Percentiles rank a stretch among this genome's conserved stretches.
phyloP scores from a whole-genome alignment of 2,113 vertebrate genomes.

The Sorex araneus region DNA sequence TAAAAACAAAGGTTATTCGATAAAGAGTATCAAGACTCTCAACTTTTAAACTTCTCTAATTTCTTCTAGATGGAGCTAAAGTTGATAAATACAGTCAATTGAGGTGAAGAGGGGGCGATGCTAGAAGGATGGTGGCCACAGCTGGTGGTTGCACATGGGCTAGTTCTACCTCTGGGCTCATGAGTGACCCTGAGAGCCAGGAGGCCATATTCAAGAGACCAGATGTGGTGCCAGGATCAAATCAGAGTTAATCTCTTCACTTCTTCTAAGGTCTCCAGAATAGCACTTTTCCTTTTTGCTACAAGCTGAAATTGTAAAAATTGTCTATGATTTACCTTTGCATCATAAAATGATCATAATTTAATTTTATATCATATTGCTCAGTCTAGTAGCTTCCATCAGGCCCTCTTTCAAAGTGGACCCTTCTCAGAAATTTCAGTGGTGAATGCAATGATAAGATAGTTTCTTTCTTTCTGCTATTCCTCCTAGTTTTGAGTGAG shows the following conservation, averaged over 20 bases:
- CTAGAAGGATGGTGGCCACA: too few species aligned
- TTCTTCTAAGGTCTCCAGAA: too few species aligned
- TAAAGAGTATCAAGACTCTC: not conserved
- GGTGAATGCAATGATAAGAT: not conserved
- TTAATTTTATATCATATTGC: not conserved
- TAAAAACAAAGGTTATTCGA: not conserved
- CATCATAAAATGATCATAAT: too few species aligned
- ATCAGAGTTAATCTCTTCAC: too few species aligned
- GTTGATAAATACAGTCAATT: not conserved
- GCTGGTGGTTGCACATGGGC: too few species aligned
- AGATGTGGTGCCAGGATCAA: too few species aligned
- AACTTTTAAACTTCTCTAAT: not conserved
- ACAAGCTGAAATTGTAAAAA: slow-evolving; percentile 33
- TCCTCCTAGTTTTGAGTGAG: not conserved
- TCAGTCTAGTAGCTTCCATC: not conserved
- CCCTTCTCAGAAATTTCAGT: not conserved
- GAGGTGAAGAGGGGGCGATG: too few species aligned
- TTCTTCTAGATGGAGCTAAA: not conserved
- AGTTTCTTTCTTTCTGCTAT: not conserved
- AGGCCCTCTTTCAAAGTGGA: not conserved
- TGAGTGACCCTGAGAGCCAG: too few species aligned
- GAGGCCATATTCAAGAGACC: too few species aligned
- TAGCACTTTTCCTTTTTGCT: too few species aligned
- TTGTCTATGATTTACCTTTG: slow-evolving; percentile 27
- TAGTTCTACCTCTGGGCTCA: too few species aligned